A percentile compares a stretch with the other conserved stretches of the same genome.
These are phyloP conservation scores for Melipona beecheii DNA, from an alignment of 2,888 invertebrate genomes.

Conservation along the genomic window DNA sequence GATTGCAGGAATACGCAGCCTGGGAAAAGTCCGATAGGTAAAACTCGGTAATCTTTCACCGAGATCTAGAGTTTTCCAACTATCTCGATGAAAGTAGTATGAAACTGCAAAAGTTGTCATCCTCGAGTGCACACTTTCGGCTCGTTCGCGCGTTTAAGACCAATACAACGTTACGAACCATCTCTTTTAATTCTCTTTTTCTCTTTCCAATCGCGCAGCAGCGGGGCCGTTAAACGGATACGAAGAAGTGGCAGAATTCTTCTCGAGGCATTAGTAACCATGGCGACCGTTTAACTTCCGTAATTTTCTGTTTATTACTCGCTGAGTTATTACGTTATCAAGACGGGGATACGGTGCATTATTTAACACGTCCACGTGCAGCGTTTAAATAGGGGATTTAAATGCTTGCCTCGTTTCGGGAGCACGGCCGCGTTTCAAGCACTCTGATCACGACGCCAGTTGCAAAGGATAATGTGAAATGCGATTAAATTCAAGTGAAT, in stretches of 20 bases:
- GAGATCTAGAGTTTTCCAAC: too few species aligned
- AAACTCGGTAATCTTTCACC: too few species aligned
- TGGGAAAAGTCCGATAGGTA: too few species aligned
- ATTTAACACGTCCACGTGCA: background rate
- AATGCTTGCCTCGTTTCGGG: constrained; percentile 11
- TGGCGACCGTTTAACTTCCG: background rate
- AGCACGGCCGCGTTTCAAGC: constrained; percentile 5
- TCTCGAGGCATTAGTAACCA: background rate
- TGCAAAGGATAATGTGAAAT: constrained; percentile 15
- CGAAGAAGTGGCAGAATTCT: background rate
- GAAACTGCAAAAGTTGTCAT: too few species aligned
- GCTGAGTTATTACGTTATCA: constrained; percentile 23
- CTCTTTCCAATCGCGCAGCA: background rate
- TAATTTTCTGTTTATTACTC: constrained; percentile 12
- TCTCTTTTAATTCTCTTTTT: too few species aligned
- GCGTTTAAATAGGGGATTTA: constrained; percentile 16
- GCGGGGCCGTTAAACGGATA: background rate
- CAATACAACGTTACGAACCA: too few species aligned
- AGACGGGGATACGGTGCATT: background rate
- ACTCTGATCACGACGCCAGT: background rate
- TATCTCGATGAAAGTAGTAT: too few species aligned
- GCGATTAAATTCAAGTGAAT: background rate
- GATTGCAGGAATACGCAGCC: too few species aligned
- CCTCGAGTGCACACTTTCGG: too few species aligned
- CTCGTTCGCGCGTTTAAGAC: too few species aligned